phyloP scores from a whole-genome alignment of 2,888 invertebrate genomes.

The Microplitis deprimator region DNA sequence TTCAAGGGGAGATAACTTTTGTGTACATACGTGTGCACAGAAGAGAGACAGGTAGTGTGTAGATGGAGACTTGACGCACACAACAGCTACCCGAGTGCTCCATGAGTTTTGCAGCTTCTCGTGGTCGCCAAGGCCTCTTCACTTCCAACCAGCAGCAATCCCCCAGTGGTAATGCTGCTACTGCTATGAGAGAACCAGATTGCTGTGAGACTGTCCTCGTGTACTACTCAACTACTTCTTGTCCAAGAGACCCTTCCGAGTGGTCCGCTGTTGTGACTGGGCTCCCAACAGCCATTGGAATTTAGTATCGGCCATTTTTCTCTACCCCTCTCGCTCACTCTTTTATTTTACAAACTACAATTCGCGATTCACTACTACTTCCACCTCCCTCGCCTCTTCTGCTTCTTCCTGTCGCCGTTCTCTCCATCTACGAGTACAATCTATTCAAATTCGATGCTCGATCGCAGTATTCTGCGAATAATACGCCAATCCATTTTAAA shows the following conservation, averaged over 20 bases:
- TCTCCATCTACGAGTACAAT: conserved; percentile 41
- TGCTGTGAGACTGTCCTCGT: conserved; percentile 49
- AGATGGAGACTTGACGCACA: conserved; percentile 6
- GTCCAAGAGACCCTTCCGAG: conserved; percentile 48
- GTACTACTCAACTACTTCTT: conserved; percentile 51
- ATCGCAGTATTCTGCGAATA: conserved; percentile 49
- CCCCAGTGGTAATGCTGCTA: conserved; percentile 25
- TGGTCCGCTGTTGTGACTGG: neutral
- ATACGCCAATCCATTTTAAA: neutral
- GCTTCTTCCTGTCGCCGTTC: conserved; percentile 25
- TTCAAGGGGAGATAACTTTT: conserved; percentile 20
- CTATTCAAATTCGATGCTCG: conserved; percentile 58
- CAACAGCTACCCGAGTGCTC: conserved; percentile 33
- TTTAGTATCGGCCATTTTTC: conserved; percentile 44
- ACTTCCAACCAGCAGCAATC: neutral
- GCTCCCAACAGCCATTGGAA: conserved; percentile 48
- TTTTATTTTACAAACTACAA: neutral
- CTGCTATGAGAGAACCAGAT: conserved; percentile 27
- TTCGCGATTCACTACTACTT: neutral
- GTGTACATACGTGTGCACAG: conserved; percentile 13
- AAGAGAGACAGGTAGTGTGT: conserved; percentile 21
- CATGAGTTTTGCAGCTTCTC: conserved; percentile 39
- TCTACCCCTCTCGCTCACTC: conserved; percentile 18
- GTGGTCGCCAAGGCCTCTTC: neutral
- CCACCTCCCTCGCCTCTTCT: neutral